These are phyloP conservation scores for Agrotis segetum DNA, from an alignment of 2,888 invertebrate species.

Conservation along the genomic window DNA sequence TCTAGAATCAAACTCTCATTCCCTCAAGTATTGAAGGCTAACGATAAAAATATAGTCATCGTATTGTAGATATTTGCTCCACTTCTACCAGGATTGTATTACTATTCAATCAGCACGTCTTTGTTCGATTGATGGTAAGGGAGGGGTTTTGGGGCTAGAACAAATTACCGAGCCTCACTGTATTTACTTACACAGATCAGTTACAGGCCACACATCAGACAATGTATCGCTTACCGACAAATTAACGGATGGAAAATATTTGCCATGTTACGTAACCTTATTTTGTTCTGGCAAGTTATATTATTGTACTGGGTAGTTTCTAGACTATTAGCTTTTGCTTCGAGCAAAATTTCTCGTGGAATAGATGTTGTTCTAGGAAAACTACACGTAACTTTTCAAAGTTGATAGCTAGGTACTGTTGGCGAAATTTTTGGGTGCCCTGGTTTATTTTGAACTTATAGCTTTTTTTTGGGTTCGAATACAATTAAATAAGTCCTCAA, in stretches of 20 bases:
- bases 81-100: slow-evolving; percentile 79
- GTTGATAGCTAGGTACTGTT: slow-evolving; percentile 23
- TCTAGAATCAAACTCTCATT: slow-evolving; percentile 23
- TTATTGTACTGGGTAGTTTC: slow-evolving; percentile 41
- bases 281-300: slow-evolving; percentile 40
- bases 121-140: slow-evolving; percentile 76
- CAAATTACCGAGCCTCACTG: slow-evolving; percentile 72
- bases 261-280: slow-evolving; percentile 60
- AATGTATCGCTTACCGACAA: slow-evolving; percentile 81
- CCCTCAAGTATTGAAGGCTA: slow-evolving; percentile 35
- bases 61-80: slow-evolving; percentile 65
- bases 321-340: slow-evolving; percentile 33
- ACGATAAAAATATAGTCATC: slow-evolving; percentile 40
- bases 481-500: too few relatives aligned
- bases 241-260: slow-evolving; percentile 78
- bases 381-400: slow-evolving; percentile 27
- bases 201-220: slow-evolving; percentile 72
- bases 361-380: slow-evolving; percentile 30
- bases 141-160: slow-evolving; percentile 73
- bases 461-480: too few relatives aligned
- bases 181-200: slow-evolving; percentile 80
- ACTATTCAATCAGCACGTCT: slow-evolving; percentile 83
- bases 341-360: slow-evolving; percentile 27
- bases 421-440: slow-evolving; percentile 1
- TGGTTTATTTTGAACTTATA: background rate